Conservation (phyloP, 2,113 vertebrate species). For the Mirounga angustirostris region DNA sequence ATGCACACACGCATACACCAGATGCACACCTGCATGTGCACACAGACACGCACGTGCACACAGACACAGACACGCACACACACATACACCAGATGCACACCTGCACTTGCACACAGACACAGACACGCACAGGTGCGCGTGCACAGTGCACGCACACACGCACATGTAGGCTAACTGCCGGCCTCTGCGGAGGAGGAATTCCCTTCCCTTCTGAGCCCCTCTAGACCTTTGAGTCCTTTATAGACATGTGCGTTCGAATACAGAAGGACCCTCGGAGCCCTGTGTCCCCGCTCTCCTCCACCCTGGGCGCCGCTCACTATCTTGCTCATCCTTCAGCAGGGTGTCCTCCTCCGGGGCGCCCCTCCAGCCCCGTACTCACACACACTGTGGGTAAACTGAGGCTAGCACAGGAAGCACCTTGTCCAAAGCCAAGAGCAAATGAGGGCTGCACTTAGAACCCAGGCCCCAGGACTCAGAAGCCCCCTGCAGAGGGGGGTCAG, state of each 20-base stretch:
- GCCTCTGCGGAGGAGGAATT: background rate
- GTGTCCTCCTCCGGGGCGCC: background rate
- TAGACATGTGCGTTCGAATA: background rate
- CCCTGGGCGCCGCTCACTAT: background rate
- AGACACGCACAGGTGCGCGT: background rate
- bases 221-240: background rate
- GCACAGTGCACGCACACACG: background rate
- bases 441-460: background rate
- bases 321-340: background rate
- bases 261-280: background rate
- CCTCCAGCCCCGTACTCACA: background rate
- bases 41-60: too few relatives aligned
- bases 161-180: background rate
- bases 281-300: background rate
- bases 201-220: background rate
- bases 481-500: background rate
- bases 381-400: background rate
- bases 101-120: too few relatives aligned
- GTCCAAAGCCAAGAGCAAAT: background rate
- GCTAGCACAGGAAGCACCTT: background rate
- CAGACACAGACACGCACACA: too few relatives aligned
- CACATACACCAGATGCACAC: too few relatives aligned
- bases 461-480: background rate
- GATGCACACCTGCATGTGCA: too few relatives aligned
- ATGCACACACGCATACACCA: too few relatives aligned